Evolutionary conservation across 53 echinoderm and acorn worm genomes (phyloP), one percentile per base, ranked within the genome.

Genomic region (Glandiceps talaboti): DNA sequence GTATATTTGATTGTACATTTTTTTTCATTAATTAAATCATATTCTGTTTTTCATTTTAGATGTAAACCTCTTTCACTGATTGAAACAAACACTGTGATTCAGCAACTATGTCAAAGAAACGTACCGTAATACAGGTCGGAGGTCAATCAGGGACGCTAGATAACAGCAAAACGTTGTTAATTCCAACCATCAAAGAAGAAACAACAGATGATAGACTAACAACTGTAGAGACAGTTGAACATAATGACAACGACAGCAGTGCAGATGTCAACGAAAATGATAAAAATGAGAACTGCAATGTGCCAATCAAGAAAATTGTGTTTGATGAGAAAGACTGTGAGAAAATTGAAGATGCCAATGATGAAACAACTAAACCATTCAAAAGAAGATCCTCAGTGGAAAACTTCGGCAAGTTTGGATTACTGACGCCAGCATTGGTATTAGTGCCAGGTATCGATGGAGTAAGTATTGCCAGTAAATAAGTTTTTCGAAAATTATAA

Each of bases 401-500:
- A 79, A 97, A 97, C 76, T 97, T 97, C 89, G 89, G 89, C 28
- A 76, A 91, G 79, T 97, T 92, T 86, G 99, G 99, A 77, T 81
- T 97, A 10, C 88, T 97, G 14, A 91, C 99, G 6, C 99, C 99
- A 27, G 93, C 93, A 14, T 74, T 97, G 45, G 89, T 90, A 79
- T 78, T 97, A n/a, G 99, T 97, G 77, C 93, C 99, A 14, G 81
- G 79, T 28, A 84, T 97, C 73, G 99, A 97, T 91, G 99, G 99
- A 88, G 99, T 97, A 79, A 93, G 97, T 92, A 27, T 0, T 25
- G 1, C n/a, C n/a, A n/a, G n/a, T n/a, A n/a, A n/a, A n/a, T n/a
- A n/a, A n/a, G n/a, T n/a, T 1, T 1, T n/a, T n/a, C n/a, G n/a
- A n/a, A n/a, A n/a, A n/a, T n/a, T n/a, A n/a, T n/a, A n/a, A n/a